Base-by-base conservation (phyloP, 2,888 invertebrate genomes). In the Hoplodrina ambigua region DNA sequence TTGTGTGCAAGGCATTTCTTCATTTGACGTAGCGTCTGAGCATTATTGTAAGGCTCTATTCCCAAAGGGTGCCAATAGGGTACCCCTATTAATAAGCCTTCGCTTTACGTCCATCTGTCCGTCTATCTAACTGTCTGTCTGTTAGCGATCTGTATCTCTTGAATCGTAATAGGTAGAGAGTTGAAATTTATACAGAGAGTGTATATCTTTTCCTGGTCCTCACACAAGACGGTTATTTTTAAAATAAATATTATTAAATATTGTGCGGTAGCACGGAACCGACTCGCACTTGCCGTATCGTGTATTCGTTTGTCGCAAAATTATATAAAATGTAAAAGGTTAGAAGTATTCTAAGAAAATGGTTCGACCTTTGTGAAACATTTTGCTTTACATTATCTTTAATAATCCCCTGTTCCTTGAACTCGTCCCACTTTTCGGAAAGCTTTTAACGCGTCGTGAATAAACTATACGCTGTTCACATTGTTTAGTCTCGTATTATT, bases 311-410 rank as follows among this genome's bases (percentile, higher is more conserved):
- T 57, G 53, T 67, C 25, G 37, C 52, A 46, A 63, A 74, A 53
- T 53, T 68, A 52, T 56, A 55, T 49, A 17, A 53, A 63, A 69
- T 53, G 62, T 56, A 30, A 63, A 75, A 79, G 53, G 79, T 66
- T 59, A 65, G 41, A 53, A 44, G 30, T 50, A 19, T 63, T 74
- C 59, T 70, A 50, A 55, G 60, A 64, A 69, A 78, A 56, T 55
- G 60, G 30, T 54, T 52, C 46, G 60, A 79, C 70, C 63, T 70
- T 79, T 70, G 11, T 54, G 30, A 56, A 69, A 54, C 53, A 57
- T 74, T 63, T 55, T 46, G 53, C 62, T 56, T 67, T 44, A 61
- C 53, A 56, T 68, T 61, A 72, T 59, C 58, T 69, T 56, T 63
- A 46, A 55, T 60, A 56, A 60, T 76, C 20, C 61, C 54, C 10